phyloP scores from a whole-genome alignment of 2,113 vertebrate species.

The Furnarius figulus region DNA sequence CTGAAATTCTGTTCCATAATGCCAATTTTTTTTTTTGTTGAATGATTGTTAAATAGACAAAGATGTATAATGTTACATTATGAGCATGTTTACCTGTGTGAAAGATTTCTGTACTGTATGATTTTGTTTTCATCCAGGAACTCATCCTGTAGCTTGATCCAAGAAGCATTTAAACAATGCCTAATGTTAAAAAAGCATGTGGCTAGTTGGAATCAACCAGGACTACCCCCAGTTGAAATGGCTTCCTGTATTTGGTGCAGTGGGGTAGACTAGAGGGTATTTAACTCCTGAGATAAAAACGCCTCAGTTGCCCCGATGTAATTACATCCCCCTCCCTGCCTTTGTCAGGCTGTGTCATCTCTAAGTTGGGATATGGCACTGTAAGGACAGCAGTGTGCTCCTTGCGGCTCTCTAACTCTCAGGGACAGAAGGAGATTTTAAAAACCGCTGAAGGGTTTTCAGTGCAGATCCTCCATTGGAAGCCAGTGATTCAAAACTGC shows the following conservation, averaged over 20 bases:
- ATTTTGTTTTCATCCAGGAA: not conserved
- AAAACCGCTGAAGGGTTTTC: not conserved
- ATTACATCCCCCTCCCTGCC: not conserved
- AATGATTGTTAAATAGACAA: not conserved
- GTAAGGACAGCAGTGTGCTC: not conserved
- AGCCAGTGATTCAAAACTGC: conserved; percentile 29
- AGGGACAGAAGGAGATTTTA: not conserved
- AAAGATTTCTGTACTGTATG: not conserved
- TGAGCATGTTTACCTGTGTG: not conserved
- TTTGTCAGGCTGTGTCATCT: not conserved
- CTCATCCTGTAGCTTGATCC: not conserved
- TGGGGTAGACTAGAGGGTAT: not conserved
- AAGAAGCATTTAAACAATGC: not conserved
- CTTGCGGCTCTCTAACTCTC: not conserved
- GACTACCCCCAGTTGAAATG: not conserved
- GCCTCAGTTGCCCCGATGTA: not conserved
- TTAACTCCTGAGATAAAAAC: not conserved
- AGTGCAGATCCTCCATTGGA: not conserved
- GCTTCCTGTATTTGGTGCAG: not conserved
- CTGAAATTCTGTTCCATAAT: not conserved
- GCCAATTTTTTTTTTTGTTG: not conserved
- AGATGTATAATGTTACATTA: not conserved
- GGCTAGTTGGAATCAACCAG: not conserved
- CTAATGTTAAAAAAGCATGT: not conserved
- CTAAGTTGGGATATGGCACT: not conserved